These are phyloP conservation scores for Chiloscyllium punctatum DNA, from an alignment of 2,797 vertebrate genomes.

Conservation along the genomic window DNA sequence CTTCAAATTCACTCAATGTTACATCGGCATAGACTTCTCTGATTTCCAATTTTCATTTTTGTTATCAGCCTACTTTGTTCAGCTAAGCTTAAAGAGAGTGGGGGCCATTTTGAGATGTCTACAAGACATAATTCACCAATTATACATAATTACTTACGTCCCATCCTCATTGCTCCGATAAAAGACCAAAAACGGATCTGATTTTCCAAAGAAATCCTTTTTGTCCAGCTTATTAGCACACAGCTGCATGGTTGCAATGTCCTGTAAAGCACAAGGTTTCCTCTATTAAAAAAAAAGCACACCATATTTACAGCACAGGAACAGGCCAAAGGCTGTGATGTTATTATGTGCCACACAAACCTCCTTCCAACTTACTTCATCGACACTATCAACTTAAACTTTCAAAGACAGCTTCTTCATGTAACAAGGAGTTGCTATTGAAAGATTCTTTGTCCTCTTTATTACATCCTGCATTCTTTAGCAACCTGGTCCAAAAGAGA, in stretches of 20 bases:
- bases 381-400: neutral
- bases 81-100: neutral
- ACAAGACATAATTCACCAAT: neutral
- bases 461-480: neutral
- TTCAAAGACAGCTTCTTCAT: neutral
- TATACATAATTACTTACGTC: slow-evolving; percentile 65
- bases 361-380: neutral
- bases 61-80: neutral
- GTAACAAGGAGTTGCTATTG: neutral
- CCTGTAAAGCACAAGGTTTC: slow-evolving; percentile 54
- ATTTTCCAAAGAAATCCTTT: slow-evolving; percentile 97
- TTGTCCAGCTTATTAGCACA: slow-evolving; percentile 97
- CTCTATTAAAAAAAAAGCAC: neutral
- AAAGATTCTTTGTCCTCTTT: neutral
- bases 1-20: neutral
- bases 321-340: neutral
- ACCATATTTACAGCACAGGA: neutral
- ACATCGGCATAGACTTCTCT: neutral
- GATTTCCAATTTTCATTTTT: neutral
- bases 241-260: slow-evolving; percentile 90
- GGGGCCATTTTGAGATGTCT: neutral
- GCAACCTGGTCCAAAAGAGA: neutral
- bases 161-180: slow-evolving; percentile 95
- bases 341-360: neutral
- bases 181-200: slow-evolving; percentile 93